Percentiles rank a stretch among this genome's conserved stretches.
Evolutionary conservation across 1,140 invertebrate genomes (phyloP).

Genomic region (Drosophila kikkawai): DNA sequence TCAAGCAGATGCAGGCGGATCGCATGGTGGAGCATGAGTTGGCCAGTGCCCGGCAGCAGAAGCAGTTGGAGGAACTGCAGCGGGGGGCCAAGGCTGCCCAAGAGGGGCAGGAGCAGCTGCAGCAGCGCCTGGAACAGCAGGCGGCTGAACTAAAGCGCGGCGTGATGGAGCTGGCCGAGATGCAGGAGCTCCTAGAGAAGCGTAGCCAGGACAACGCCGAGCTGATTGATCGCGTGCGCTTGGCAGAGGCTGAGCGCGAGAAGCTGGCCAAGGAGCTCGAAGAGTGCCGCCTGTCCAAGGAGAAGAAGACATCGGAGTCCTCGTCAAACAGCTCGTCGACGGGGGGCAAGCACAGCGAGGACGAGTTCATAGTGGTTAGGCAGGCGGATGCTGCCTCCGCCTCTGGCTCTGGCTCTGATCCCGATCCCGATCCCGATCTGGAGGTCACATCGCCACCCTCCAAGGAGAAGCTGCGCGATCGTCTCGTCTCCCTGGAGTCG

Average conservation of each 20-base stretch:
- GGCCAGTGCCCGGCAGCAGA: slow-evolving; percentile 55
- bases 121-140: slow-evolving; percentile 52
- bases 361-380: slow-evolving; percentile 82
- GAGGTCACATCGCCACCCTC: slow-evolving; percentile 59
- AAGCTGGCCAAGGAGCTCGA: slow-evolving; percentile 64
- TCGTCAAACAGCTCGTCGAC: slow-evolving; percentile 76
- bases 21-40: slow-evolving; percentile 69
- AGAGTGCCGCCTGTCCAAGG: slow-evolving; percentile 56
- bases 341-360: slow-evolving; percentile 80
- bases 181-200: slow-evolving; percentile 74
- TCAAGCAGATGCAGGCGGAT: slow-evolving; percentile 63
- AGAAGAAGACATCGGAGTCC: slow-evolving; percentile 79
- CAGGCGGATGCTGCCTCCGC: slow-evolving; percentile 59
- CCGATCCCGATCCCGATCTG: slow-evolving; percentile 52
- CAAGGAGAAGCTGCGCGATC: slow-evolving; percentile 85
- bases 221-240: slow-evolving; percentile 69
- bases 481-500: slow-evolving; percentile 85
- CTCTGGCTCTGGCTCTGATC: slow-evolving; percentile 22
- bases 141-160: slow-evolving; percentile 53
- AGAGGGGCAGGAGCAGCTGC: slow-evolving; percentile 24
- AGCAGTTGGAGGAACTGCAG: slow-evolving; percentile 41
- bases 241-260: slow-evolving; percentile 54
- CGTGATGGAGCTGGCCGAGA: slow-evolving; percentile 61
- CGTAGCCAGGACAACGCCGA: slow-evolving; percentile 62
- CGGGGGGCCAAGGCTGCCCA: not conserved